Percentiles rank a stretch among this genome's conserved stretches.
Conservation (phyloP, 1,140 invertebrate genomes). For the Campoletis sonorensis region DNA sequence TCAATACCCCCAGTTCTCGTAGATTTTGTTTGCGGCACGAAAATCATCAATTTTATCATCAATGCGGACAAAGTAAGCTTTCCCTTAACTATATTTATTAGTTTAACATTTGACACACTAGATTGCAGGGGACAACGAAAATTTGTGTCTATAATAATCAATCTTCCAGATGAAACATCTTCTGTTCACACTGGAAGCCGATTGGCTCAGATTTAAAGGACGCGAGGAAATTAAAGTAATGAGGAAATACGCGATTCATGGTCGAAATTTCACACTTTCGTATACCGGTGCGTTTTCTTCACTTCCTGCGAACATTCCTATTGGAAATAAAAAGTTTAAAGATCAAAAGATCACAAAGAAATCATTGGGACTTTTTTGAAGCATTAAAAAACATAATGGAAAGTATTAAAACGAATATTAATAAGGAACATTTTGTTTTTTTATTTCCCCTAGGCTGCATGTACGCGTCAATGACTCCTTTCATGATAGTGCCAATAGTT, state of each 20-base stretch:
- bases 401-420: too few species aligned
- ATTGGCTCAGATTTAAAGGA: constrained; percentile 54
- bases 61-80: constrained; percentile 8
- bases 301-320: background rate
- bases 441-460: constrained; percentile 25
- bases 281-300: constrained; percentile 51
- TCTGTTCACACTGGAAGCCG: constrained; percentile 50
- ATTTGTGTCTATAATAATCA: background rate
- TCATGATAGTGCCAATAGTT: constrained; percentile 54
- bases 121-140: background rate
- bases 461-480: constrained; percentile 58
- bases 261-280: constrained; percentile 51
- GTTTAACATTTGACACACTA: background rate
- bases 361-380: too few species aligned
- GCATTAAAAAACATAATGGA: too few species aligned
- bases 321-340: too few species aligned
- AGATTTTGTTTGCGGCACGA: constrained; percentile 57
- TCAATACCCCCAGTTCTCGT: constrained; percentile 57
- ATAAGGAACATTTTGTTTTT: background rate
- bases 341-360: too few species aligned
- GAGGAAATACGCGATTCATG: constrained; percentile 52
- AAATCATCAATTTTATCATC: constrained; percentile 57
- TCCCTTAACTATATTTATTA: background rate
- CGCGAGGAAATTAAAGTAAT: constrained; percentile 54
- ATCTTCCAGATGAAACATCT: constrained; percentile 58